These are phyloP conservation scores for Bombycilla garrulus DNA, from an alignment of 2,113 vertebrate species.

Conservation along the genomic window DNA sequence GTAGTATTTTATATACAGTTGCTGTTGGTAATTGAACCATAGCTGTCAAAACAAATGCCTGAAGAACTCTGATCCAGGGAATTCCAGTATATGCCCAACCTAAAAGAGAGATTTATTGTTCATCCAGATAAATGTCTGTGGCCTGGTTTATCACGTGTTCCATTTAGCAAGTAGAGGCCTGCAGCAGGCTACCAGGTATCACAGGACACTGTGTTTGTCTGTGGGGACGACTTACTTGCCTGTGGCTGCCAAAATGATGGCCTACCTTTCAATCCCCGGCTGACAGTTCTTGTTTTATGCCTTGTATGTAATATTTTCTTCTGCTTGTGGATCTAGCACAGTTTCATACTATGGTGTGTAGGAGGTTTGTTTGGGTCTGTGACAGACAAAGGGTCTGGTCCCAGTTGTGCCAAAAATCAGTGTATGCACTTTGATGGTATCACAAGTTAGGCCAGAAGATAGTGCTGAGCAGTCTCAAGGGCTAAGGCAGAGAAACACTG, in stretches of 20 bases:
- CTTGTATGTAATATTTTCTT: background rate
- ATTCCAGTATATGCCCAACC: background rate
- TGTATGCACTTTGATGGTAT: background rate
- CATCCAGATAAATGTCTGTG: background rate
- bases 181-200: background rate
- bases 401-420: background rate
- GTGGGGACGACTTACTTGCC: background rate
- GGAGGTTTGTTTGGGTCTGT: background rate
- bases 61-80: background rate
- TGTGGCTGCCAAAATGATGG: background rate
- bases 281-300: background rate
- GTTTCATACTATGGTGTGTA: background rate
- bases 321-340: background rate
- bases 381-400: background rate
- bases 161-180: background rate
- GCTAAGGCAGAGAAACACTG: background rate
- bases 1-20: background rate
- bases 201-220: background rate
- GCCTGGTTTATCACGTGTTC: background rate
- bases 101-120: background rate
- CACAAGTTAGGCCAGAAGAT: background rate
- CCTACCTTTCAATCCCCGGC: background rate
- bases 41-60: background rate
- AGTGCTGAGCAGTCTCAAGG: background rate
- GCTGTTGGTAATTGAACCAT: background rate